These are phyloP conservation scores for Stenchaetothrips biformis DNA, from an alignment of 2,888 invertebrate genomes.

Conservation along the genomic window DNA sequence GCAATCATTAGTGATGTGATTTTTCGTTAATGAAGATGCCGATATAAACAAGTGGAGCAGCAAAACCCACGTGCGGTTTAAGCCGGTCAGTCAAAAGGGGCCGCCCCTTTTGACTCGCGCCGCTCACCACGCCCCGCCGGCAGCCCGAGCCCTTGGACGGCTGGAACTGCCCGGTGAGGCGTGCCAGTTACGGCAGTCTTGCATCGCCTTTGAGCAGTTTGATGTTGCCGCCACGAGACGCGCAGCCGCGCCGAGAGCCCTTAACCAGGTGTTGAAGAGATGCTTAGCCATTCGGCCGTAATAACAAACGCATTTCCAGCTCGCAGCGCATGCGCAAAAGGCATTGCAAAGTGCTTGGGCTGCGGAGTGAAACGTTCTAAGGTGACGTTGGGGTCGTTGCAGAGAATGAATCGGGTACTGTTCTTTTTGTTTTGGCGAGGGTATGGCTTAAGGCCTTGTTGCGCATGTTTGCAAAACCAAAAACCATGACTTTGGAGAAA, in stretches of 20 bases:
- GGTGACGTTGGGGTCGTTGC: no score
- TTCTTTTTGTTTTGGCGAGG: no score
- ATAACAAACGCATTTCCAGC: constrained; percentile 21
- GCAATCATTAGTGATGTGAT: constrained; percentile 23
- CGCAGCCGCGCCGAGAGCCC: background rate
- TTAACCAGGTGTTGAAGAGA: constrained; percentile 24
- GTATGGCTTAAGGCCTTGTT: no score
- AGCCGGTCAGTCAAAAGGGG: constrained; percentile 7
- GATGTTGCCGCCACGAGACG: background rate
- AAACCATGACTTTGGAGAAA: no score
- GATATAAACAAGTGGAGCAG: constrained; percentile 23
- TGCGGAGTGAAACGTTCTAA: no score
- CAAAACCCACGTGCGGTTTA: background rate
- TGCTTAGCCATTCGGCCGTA: constrained; percentile 17
- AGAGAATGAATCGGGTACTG: no score
- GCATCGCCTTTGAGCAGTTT: constrained; percentile 1
- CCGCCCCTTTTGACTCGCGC: constrained; percentile 21
- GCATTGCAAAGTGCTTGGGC: background rate
- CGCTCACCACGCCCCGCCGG: background rate
- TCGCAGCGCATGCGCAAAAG: background rate
- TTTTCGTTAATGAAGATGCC: constrained; percentile 23
- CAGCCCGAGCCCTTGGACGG: background rate
- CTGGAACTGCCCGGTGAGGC: background rate
- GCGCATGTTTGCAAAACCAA: no score
- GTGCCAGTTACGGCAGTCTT: background rate